A percentile compares a stretch with the other conserved stretches of the same genome.
phyloP scores from a whole-genome alignment of 2,888 invertebrate species.

The Acanthosepion lycidas region DNA sequence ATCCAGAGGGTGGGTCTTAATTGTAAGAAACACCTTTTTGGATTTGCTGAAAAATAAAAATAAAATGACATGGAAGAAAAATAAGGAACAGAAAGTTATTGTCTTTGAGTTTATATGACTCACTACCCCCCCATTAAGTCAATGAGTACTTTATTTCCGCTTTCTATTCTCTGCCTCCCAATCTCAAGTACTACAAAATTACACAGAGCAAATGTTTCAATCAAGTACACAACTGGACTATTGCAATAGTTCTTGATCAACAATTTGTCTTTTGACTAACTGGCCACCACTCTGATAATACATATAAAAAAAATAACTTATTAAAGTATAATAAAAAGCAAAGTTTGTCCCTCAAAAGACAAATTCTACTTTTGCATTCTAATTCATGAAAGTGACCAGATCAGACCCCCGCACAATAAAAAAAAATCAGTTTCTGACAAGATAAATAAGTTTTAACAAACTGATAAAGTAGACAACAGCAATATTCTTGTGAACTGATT shows the following conservation, averaged over 20 bases:
- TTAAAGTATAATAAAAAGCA: background rate
- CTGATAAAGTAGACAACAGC: too few species aligned
- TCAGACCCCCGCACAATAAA: background rate
- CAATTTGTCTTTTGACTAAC: background rate
- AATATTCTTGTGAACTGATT: too few species aligned
- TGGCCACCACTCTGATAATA: background rate
- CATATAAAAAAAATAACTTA: background rate
- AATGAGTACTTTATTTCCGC: background rate
- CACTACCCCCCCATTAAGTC: background rate
- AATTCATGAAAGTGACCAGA: background rate
- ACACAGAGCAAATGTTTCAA: background rate
- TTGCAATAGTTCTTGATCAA: background rate
- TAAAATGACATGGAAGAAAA: background rate
- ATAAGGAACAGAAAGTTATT: background rate
- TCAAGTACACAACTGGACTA: background rate
- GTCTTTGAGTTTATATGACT: background rate
- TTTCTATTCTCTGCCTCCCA: background rate
- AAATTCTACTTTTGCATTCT: background rate
- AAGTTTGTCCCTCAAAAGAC: background rate
- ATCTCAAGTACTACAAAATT: background rate
- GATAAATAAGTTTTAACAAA: too few species aligned
- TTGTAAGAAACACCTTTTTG: too few species aligned
- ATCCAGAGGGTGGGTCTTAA: too few species aligned
- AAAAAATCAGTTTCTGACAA: too few species aligned
- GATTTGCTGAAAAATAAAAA: background rate